Conservation (phyloP, 2,888 invertebrate genomes). For the Nezara viridula region DNA sequence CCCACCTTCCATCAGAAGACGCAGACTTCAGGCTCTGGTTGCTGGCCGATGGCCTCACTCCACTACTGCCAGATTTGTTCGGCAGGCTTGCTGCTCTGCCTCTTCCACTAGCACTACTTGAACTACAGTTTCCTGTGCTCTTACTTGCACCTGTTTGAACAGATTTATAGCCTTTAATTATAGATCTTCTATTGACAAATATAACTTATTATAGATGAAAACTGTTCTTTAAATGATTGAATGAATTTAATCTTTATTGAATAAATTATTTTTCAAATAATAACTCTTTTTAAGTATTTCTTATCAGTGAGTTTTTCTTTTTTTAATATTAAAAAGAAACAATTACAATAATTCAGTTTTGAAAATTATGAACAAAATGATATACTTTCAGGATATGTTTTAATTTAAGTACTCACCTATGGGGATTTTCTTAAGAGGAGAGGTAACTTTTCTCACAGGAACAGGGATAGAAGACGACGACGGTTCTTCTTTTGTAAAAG, state of each 20-base stretch:
- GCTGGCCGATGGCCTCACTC: conserved; percentile 66
- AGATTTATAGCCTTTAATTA: background rate
- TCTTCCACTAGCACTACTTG: conserved; percentile 61
- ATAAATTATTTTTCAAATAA: background rate
- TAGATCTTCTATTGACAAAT: background rate
- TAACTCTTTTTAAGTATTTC: no score
- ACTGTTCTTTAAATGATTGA: background rate
- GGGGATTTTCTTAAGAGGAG: conserved; percentile 63
- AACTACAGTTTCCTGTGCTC: conserved; percentile 59
- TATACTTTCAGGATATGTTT: background rate
- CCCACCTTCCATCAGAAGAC: conserved; percentile 70
- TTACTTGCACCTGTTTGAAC: conserved; percentile 60
- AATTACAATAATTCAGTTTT: no score
- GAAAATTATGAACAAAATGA: background rate
- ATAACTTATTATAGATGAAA: background rate
- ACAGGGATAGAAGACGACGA: conserved; percentile 66
- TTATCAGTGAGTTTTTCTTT: no score
- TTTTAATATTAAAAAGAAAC: no score
- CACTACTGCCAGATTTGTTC: conserved; percentile 64
- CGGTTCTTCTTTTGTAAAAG: conserved; percentile 89
- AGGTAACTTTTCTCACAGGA: conserved; percentile 64
- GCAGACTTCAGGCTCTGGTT: conserved; percentile 66
- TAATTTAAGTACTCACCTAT: conserved; percentile 56
- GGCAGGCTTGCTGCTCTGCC: conserved; percentile 65
- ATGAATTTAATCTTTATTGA: background rate